Evolutionary conservation across 2,888 invertebrate genomes (phyloP).

Genomic region (Alviniconcha strummeri): DNA sequence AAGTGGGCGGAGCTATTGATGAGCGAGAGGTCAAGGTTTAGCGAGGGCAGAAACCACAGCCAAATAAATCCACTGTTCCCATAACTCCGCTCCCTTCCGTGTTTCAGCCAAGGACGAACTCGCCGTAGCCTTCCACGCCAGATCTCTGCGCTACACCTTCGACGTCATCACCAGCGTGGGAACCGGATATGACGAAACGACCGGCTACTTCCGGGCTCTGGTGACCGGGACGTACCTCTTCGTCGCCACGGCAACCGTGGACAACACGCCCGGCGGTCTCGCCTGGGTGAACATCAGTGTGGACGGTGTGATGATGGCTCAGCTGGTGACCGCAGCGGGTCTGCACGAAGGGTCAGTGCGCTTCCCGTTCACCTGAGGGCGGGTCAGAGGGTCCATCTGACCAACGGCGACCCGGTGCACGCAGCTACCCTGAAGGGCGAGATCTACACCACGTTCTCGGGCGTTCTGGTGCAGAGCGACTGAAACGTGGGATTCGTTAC

Average conservation of each 20-base stretch:
- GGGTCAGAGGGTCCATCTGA: not conserved
- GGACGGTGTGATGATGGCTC: not conserved
- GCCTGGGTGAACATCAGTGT: not conserved
- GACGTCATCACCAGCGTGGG: not conserved
- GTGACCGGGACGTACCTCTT: not conserved
- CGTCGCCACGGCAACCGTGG: not conserved
- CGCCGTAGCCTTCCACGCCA: not conserved
- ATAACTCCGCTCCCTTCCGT: not conserved
- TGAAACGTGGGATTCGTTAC: not conserved
- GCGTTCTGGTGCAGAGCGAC: not conserved
- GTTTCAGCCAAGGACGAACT: not conserved
- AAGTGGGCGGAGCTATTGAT: not conserved
- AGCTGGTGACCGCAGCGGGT: not conserved
- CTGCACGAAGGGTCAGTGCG: not conserved
- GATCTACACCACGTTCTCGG: slow-evolving; percentile 5
- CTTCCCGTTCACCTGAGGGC: not conserved
- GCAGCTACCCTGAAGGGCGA: not conserved
- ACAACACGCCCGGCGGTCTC: not conserved
- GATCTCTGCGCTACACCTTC: not conserved
- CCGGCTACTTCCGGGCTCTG: not conserved
- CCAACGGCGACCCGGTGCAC: not conserved
- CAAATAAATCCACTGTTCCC: not conserved
- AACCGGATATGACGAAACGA: not conserved
- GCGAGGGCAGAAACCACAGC: not conserved
- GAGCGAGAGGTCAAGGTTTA: not conserved